A percentile compares a stretch with the other conserved stretches of the same genome.
Evolutionary conservation across 30 jellyfish, hydroid and myxozoan species (phyloP).

Genomic region (Nemopilema nomurai): DNA sequence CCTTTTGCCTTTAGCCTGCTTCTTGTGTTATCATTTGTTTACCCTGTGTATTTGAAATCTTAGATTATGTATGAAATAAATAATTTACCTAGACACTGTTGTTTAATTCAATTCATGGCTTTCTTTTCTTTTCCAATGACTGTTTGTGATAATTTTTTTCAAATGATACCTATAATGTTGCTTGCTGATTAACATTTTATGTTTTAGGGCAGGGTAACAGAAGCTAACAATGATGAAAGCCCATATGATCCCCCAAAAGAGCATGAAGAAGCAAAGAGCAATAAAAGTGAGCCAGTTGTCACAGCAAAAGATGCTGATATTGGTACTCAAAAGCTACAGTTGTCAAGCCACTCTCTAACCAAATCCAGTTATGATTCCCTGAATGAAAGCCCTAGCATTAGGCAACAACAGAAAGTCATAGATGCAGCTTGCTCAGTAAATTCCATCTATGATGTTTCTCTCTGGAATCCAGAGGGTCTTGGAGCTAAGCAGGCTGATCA

Average conservation of each 20-base stretch:
- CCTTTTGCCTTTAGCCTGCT: neutral
- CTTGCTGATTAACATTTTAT: no score
- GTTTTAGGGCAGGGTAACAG: conserved; percentile 33
- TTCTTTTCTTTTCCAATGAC: neutral
- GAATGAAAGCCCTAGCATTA: conserved; percentile 54
- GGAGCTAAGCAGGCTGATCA: conserved; percentile 64
- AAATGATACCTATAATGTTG: no score
- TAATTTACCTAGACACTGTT: neutral
- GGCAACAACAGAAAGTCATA: conserved; percentile 1
- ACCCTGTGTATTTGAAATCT: neutral
- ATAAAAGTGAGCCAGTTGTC: conserved; percentile 36
- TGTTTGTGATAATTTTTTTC: no score
- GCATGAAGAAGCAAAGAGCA: neutral
- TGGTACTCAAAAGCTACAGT: neutral
- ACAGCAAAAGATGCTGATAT: conserved; percentile 2
- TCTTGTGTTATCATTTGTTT: neutral
- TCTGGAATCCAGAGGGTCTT: conserved; percentile 70
- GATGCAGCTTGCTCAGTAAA: conserved; percentile 40
- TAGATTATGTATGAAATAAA: neutral
- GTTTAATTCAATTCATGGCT: no score
- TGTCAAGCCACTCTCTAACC: neutral
- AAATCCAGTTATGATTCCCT: conserved; percentile 54
- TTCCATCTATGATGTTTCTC: conserved; percentile 58
- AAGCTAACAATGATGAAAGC: conserved; percentile 24
- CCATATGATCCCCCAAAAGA: conserved; percentile 48